These are phyloP conservation scores for Clupea harengus DNA, from an alignment of 2,113 vertebrate species.

Conservation along the genomic window DNA sequence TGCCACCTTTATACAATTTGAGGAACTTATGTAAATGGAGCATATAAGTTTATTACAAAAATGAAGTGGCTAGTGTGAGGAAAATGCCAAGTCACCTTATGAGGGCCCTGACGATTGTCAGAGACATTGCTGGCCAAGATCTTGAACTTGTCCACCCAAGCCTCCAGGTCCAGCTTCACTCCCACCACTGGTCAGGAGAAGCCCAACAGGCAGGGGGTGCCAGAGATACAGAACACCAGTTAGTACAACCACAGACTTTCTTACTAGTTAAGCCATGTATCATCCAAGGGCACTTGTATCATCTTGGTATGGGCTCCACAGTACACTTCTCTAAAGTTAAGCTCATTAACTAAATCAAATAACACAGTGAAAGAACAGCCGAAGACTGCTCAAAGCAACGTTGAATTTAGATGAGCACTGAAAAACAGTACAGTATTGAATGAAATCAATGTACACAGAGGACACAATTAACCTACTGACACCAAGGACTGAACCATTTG, in stretches of 20 bases:
- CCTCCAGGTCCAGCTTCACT: slow-evolving; percentile 94
- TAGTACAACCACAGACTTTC: neutral
- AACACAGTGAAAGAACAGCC: no score
- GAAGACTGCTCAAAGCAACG: no score
- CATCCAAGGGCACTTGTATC: no score
- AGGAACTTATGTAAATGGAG: neutral
- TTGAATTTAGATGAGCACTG: neutral
- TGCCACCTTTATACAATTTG: neutral
- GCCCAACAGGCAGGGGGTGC: slow-evolving; percentile 1
- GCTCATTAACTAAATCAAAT: no score
- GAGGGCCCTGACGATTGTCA: slow-evolving; percentile 81
- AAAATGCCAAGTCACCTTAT: slow-evolving; percentile 75
- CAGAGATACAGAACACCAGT: neutral
- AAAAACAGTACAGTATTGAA: neutral
- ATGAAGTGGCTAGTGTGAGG: neutral
- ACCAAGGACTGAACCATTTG: neutral
- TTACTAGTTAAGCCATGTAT: no score
- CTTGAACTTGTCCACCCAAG: slow-evolving; percentile 99
- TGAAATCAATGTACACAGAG: neutral
- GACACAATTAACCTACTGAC: neutral
- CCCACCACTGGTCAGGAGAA: slow-evolving; percentile 81
- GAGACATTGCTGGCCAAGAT: slow-evolving; percentile 96
- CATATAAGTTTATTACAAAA: neutral
- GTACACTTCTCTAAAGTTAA: no score
- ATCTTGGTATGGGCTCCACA: no score